Evolutionary conservation across 2,888 invertebrate species (phyloP), one percentile per base, ranked within the genome.

Genomic region (Pedicia rivosa): DNA sequence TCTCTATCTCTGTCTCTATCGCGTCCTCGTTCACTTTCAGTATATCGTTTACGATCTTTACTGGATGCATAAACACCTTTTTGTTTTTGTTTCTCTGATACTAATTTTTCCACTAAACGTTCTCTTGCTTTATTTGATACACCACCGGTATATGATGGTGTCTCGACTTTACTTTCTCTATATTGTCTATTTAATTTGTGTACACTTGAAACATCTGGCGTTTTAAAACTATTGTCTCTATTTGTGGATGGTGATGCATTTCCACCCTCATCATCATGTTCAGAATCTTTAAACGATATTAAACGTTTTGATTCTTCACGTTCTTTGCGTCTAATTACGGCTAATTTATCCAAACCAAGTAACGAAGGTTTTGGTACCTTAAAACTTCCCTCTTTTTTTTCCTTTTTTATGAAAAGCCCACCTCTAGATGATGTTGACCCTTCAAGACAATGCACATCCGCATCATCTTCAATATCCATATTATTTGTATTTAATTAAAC

Each of bases 61-160:
- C 78, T 74, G 0, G 78, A 75, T 31, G 76, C 68, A 54, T 75
- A 74, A 1, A 82, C 72, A 17, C 80, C 81, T 51, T 79, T 72
- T 44, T 77, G 74, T 54, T 51, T 53, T n/a, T 54, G 52, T 17
- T 48, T 48, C 48, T 59, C 68, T 52, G 62, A 65, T 43, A 68
- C 64, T 31, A 75, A 63, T 42, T 80, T 66, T 50, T 80, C 74
- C 22, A 78, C 59, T 51, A 84, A 66, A 31, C 83, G 70, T 48
- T 78, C 74, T 39, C 77, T 66, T 0, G 61, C 61, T 31, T 53
- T 48, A 39, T 75, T 73, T 19, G 83, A 83, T 15, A 94, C 80
- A 5, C 94, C 94, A 4, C 92, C 94, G 0, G 92, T 90, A 52
- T 94, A 78, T 0, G 92, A 84, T 0, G 95, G 95, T 1, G 94